Base-by-base conservation (phyloP, 2,797 vertebrate species). In the Acanthurus lineatus region DNA sequence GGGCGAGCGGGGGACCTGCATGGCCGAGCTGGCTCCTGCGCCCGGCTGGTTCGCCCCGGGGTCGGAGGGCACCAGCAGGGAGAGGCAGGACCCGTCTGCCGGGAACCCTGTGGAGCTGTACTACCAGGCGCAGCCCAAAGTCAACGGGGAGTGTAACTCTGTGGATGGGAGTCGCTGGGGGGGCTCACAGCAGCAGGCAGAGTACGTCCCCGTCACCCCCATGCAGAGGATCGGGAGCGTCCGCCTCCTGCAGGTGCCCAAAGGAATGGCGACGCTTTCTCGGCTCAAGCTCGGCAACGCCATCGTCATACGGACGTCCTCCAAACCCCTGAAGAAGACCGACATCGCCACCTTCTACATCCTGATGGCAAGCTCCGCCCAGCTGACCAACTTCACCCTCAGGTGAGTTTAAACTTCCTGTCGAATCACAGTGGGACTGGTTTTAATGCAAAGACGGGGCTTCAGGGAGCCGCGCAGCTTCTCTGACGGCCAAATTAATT, bases 171-270 rank as follows among this genome's bases (percentile, higher is more conserved):
- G 91, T 63, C 95, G 90, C 4, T 90, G 89, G 63, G 86, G 87
- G 6, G 76, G 90, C 49, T 67, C 92, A 0, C 92, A 91, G 45
- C 94, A 77, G 69, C 95, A 95, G 56, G 19, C 92, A 0, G 96
- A 97, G 14, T 97, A 96, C 69, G 73, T 94, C 0, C 95, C 96
- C 0, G 92, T 95, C 11, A 97, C 96, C 0, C 95, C 97, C 22
- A 92, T 98, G 95, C 96, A 96, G 86, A 95, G 97, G 84, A 98
- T 99, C 1, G 97, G 97, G 10, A 98, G 96, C 0, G 95, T 98
- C 12, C 96, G 94, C 35, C 97, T 98, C 1, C 95, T 96, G 64
- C 96, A 97, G 94, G 93, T 95, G 0, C 94, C 40, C 0, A 91
- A 94, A 73, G 92, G 90, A 6, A 95, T 92, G 85, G 94, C 95